Conservation (phyloP, 1,140 invertebrate genomes). For the Saccostrea cuccullata region DNA sequence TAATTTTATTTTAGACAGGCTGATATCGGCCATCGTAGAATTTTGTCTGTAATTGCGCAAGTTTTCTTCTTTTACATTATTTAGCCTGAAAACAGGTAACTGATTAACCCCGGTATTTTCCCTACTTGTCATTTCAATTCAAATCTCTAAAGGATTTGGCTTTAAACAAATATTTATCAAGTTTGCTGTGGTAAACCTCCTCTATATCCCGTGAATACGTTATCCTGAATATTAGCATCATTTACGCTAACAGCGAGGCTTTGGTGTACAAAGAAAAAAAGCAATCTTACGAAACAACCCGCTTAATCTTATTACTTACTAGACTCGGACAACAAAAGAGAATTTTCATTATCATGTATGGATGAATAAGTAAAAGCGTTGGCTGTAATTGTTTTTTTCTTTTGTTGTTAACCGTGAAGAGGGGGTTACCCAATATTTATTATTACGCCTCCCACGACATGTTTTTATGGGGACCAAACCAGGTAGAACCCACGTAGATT, state of each 20-base stretch:
- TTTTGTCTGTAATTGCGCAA: too few species aligned
- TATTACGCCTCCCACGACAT: not conserved
- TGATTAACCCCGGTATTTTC: not conserved
- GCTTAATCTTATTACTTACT: not conserved
- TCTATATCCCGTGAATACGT: not conserved
- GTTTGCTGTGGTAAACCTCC: too few species aligned
- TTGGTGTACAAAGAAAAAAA: not conserved
- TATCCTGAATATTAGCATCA: not conserved
- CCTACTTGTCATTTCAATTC: not conserved
- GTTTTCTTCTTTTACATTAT: too few species aligned
- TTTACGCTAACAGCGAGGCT: not conserved
- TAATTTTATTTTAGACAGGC: too few species aligned
- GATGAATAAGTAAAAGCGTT: not conserved
- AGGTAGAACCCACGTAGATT: not conserved
- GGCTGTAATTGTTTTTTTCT: not conserved
- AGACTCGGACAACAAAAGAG: not conserved
- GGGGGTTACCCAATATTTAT: constrained; percentile 30
- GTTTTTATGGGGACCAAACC: not conserved
- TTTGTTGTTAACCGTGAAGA: constrained; percentile 9
- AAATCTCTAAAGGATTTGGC: not conserved
- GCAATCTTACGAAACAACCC: not conserved
- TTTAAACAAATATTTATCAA: constrained; percentile 16
- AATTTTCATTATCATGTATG: not conserved
- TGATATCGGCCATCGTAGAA: too few species aligned
- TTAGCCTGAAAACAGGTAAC: too few species aligned